phyloP scores from a whole-genome alignment of 2,797 vertebrate genomes.

The Sternotherus odoratus region DNA sequence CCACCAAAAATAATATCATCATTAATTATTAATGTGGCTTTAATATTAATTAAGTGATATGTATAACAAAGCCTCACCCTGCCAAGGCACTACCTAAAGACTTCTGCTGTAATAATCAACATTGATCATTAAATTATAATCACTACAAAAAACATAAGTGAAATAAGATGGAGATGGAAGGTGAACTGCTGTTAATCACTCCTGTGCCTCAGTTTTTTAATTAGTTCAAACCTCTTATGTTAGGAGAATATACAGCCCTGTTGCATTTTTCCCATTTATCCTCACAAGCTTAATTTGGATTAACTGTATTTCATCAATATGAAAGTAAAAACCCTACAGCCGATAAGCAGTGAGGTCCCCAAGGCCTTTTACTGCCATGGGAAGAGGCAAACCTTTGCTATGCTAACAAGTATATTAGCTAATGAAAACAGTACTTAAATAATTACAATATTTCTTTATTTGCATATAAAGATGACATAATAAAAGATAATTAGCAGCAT shows the following conservation, averaged over 20 bases:
- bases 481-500: conserved; percentile 84
- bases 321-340: conserved; percentile 19
- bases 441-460: conserved; percentile 85
- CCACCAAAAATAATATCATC: not conserved
- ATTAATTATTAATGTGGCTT: not conserved
- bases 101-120: not conserved
- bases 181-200: not conserved
- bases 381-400: not conserved
- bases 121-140: not conserved
- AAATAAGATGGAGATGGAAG: not conserved
- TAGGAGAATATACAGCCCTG: not conserved
- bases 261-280: not conserved
- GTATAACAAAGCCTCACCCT: not conserved
- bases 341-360: not conserved
- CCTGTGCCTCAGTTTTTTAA: not conserved
- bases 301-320: conserved; percentile 23
- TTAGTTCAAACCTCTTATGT: not conserved
- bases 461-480: conserved; percentile 83
- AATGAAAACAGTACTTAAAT: conserved; percentile 82
- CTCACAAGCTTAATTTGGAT: conserved; percentile 13
- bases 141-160: not conserved
- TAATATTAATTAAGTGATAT: not conserved
- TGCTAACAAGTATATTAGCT: conserved; percentile 75
- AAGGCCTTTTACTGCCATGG: conserved; percentile 19
- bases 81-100: not conserved